A percentile compares a stretch with the other conserved stretches of the same genome.
Conservation (phyloP, 2,888 invertebrate species). For the Melanotus villosus region DNA sequence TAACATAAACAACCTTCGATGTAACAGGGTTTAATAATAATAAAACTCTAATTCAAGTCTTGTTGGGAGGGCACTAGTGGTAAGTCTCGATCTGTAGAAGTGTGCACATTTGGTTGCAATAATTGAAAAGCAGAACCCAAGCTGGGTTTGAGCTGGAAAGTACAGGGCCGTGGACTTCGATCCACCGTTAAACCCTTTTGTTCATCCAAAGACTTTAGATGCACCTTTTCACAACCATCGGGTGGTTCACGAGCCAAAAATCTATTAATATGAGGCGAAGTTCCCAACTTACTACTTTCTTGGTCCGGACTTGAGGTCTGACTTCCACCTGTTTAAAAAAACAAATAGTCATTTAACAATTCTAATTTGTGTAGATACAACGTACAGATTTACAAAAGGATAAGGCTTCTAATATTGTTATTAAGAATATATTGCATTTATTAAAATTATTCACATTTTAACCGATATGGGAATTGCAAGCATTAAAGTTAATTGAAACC, state of each 20-base stretch:
- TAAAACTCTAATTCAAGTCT: conserved; percentile 54
- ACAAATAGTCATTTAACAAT: no score
- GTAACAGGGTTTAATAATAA: conserved; percentile 30
- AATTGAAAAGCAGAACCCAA: conserved; percentile 87
- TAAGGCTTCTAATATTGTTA: no score
- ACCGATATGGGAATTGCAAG: no score
- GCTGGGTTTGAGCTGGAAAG: conserved; percentile 85
- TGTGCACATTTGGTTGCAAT: conserved; percentile 68
- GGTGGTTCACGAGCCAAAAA: conserved; percentile 90
- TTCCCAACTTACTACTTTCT: conserved; percentile 79
- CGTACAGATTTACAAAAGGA: no score
- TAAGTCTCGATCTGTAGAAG: conserved; percentile 56
- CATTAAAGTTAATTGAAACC: neutral
- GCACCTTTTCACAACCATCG: conserved; percentile 91
- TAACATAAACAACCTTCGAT: conserved; percentile 24
- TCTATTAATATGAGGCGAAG: conserved; percentile 88
- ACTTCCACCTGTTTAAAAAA: conserved; percentile 73
- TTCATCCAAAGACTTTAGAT: conserved; percentile 76
- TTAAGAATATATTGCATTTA: no score
- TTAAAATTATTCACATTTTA: no score
- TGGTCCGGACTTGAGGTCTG: conserved; percentile 84
- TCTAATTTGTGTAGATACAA: no score
- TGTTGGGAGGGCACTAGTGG: conserved; percentile 62
- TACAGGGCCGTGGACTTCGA: conserved; percentile 74
- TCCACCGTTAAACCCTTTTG: conserved; percentile 64